These are phyloP conservation scores for Patagioenas fasciata DNA, from an alignment of 2,113 vertebrate genomes.

Conservation along the genomic window DNA sequence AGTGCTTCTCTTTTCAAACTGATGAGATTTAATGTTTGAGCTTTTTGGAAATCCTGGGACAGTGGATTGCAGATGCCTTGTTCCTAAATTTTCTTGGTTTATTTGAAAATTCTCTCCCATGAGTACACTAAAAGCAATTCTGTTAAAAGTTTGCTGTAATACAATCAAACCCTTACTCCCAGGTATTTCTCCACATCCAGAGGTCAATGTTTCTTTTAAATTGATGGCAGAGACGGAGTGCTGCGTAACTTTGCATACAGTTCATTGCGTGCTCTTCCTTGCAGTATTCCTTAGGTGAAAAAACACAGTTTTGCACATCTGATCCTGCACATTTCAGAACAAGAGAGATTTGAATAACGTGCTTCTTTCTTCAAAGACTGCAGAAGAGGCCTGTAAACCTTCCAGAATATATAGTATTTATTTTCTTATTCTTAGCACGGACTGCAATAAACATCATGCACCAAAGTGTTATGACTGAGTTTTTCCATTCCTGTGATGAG, in stretches of 20 bases:
- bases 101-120: neutral
- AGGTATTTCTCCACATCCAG: neutral
- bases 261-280: neutral
- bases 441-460: neutral
- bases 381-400: neutral
- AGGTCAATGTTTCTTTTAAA: neutral
- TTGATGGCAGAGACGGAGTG: neutral
- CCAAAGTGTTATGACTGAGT: neutral
- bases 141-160: neutral
- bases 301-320: neutral
- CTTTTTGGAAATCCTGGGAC: neutral
- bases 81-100: neutral
- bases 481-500: neutral
- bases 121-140: neutral
- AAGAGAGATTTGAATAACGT: neutral
- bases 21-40: neutral
- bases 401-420: neutral
- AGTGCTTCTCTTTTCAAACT: neutral
- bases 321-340: neutral
- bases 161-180: neutral
- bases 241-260: neutral
- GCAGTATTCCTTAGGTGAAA: neutral
- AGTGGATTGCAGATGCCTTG: neutral
- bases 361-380: neutral
- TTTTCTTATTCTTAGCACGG: neutral